Conservation (phyloP, 2,888 invertebrate genomes). For the Nymphalis polychloros region DNA sequence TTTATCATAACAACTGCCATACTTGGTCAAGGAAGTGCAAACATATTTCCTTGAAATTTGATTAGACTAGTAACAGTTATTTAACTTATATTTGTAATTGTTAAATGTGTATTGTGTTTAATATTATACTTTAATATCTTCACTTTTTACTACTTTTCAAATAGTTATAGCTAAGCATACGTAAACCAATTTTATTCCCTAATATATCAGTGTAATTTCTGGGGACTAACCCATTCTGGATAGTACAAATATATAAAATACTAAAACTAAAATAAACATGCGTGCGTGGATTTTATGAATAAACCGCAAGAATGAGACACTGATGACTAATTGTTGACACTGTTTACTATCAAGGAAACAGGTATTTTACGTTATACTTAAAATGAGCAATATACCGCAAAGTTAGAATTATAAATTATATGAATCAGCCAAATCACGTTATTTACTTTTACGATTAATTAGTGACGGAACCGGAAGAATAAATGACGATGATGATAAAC, state of each 20-base stretch:
- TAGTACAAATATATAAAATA: too few relatives aligned
- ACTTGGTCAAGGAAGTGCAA: slow-evolving; percentile 10
- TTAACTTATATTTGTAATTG: background rate
- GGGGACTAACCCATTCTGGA: too few relatives aligned
- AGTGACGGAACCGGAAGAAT: background rate
- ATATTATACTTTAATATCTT: too few relatives aligned
- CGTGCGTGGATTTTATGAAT: background rate
- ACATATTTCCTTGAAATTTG: slow-evolving; percentile 4
- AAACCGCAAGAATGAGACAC: slow-evolving; percentile 20
- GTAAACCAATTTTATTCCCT: too few relatives aligned
- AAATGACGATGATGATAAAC: background rate
- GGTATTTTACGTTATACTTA: slow-evolving; percentile 29
- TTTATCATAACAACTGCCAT: slow-evolving; percentile 20
- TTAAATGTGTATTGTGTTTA: too few relatives aligned
- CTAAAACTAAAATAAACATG: background rate
- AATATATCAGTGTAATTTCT: too few relatives aligned
- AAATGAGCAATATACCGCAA: slow-evolving; percentile 31
- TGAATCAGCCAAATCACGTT: slow-evolving; percentile 13
- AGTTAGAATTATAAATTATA: slow-evolving; percentile 7
- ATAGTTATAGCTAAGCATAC: too few relatives aligned
- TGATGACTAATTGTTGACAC: slow-evolving; percentile 36
- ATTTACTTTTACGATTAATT: background rate
- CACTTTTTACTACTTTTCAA: too few relatives aligned
- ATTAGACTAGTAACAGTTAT: background rate
- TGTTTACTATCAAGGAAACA: slow-evolving; percentile 24